Evolutionary conservation across 2,113 vertebrate species (phyloP).

Genomic region (Mormyrus lacerda): DNA sequence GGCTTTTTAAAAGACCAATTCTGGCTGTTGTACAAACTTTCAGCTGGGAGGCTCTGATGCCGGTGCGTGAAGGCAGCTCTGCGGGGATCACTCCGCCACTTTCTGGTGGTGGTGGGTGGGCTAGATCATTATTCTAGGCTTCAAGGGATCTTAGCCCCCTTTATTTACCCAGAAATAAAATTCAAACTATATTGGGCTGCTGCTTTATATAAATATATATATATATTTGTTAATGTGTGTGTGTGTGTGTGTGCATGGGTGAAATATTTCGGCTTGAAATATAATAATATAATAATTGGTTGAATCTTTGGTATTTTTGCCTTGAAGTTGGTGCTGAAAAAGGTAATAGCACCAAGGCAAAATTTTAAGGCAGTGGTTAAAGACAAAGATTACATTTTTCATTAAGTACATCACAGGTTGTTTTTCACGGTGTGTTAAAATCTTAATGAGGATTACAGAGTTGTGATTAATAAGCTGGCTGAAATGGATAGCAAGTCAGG

Average conservation of each 20-base stretch:
- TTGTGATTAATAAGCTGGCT: not conserved
- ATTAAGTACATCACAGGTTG: not conserved
- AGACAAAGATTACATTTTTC: constrained; percentile 11
- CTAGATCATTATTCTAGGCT: constrained; percentile 46
- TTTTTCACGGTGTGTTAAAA: not conserved
- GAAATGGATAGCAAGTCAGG: not conserved
- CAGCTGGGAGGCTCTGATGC: not conserved
- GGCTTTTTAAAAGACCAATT: not conserved
- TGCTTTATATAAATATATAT: not conserved
- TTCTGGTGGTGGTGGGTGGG: constrained; percentile 27
- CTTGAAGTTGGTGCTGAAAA: not conserved
- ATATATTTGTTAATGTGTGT: too few relatives aligned
- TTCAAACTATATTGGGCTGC: not conserved
- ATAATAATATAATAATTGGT: not conserved
- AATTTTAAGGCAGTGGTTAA: constrained; percentile 3
- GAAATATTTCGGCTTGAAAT: not conserved
- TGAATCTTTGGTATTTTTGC: not conserved
- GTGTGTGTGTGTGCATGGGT: too few relatives aligned
- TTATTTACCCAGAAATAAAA: not conserved
- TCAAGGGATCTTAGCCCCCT: constrained; percentile 23
- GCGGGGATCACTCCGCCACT: constrained; percentile 44
- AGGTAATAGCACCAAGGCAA: not conserved
- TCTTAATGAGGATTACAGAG: not conserved
- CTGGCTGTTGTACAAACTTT: not conserved
- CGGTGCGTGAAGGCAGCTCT: not conserved